A percentile compares a stretch with the other conserved stretches of the same genome.
Evolutionary conservation across 2,113 vertebrate species (phyloP).

Genomic region (Pseudorasbora parva): DNA sequence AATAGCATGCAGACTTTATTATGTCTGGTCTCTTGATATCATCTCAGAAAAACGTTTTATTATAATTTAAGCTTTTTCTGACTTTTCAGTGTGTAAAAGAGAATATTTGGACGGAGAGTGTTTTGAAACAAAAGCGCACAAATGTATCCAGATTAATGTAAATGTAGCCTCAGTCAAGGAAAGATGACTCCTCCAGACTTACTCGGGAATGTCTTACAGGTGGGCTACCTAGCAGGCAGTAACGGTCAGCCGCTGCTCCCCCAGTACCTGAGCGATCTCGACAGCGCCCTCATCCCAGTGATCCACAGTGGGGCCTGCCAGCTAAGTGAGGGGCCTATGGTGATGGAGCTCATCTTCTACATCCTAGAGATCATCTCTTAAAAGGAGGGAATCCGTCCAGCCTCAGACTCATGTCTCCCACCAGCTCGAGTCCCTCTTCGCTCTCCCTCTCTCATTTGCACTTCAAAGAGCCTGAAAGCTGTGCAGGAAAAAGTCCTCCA

Average conservation of each 20-base stretch:
- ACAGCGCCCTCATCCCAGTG: conserved; percentile 95
- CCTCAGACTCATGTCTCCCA: conserved; percentile 68
- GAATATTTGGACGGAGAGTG: too few relatives aligned
- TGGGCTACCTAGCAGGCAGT: conserved; percentile 96
- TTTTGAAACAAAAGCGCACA: too few relatives aligned
- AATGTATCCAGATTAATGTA: too few relatives aligned
- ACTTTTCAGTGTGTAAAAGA: too few relatives aligned
- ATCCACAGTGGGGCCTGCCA: conserved; percentile 96
- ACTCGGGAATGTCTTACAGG: conserved; percentile 72
- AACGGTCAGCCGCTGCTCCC: conserved; percentile 92
- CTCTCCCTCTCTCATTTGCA: conserved; percentile 76
- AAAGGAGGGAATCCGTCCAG: conserved; percentile 62
- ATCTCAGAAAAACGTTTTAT: too few relatives aligned
- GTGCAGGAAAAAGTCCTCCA: conserved; percentile 77
- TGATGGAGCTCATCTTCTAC: conserved; percentile 99
- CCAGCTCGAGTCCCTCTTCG: conserved; percentile 41
- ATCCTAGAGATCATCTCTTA: conserved; percentile 98
- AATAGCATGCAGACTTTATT: too few relatives aligned
- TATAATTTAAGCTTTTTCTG: too few relatives aligned
- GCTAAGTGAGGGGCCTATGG: conserved; percentile 91
- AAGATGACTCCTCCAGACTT: too few relatives aligned
- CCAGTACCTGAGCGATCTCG: conserved; percentile 96
- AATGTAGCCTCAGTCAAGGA: too few relatives aligned
- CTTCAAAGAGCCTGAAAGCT: conserved; percentile 84
- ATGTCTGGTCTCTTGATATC: too few relatives aligned